Evolutionary conservation across 2,888 invertebrate species (phyloP), one percentile per base, ranked within the genome.

Genomic region (Cantharis nigra): DNA sequence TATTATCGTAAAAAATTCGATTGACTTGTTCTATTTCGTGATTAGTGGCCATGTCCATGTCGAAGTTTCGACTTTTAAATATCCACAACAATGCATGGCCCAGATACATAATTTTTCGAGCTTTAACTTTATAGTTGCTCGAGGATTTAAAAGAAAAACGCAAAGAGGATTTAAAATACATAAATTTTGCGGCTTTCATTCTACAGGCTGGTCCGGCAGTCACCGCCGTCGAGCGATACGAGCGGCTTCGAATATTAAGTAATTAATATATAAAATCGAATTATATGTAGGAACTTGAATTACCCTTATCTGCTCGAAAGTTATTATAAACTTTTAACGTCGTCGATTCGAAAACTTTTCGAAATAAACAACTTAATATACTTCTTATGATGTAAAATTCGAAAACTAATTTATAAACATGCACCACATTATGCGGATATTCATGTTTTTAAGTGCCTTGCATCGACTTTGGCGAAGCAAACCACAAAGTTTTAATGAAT

Each of bases 401-500:
- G 20, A 23, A 67, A 67, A 67, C 65, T 67, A 67, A 67, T 67
- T 67, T 67, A 67, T n/a, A 67, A 67, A 67, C 65, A 67, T 67
- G 65, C 65, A 67, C 20, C 65, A 67, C 20, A 67, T 67, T 67
- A 67, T 67, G 65, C 65, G 26, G 65, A 67, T 67, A 67, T 67
- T 67, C 23, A 67, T 23, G 65, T 67, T 67, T 67, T 67, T 23
- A 67, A 67, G 65, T 67, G 26, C 20, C 49, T 49, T 49, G 49
- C 49, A 49, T 49, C 49, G 49, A 49, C 49, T 49, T 49, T 49
- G 49, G 7, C 49, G n/a, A 49, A 49, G 49, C 49, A 49, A 49
- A 49, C 49, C 49, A 49, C 49, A 49, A 49, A 49, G 49, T 49
- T 49, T 49, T 49, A 49, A 49, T 49, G 49, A 49, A 49, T 49